phyloP scores from a whole-genome alignment of 1,140 invertebrate species.

The Zophobas atratus region DNA sequence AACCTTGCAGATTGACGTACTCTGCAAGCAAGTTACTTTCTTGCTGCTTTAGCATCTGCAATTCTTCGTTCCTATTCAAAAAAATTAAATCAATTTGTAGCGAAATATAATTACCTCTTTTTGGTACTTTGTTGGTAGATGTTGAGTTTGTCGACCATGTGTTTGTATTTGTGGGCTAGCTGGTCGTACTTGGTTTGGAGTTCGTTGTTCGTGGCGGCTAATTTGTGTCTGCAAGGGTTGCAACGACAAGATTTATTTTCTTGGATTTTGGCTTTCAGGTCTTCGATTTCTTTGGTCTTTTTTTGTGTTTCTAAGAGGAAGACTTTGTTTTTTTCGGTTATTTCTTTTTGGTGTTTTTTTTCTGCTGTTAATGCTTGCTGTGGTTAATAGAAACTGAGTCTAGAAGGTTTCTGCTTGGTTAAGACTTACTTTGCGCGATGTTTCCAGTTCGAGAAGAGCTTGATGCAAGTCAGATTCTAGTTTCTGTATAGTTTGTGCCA shows the following conservation, averaged over 20 bases:
- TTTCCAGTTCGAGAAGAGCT: neutral
- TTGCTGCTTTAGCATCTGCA: slow-evolving; percentile 11
- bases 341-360: slow-evolving; percentile 50
- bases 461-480: too few relatives aligned
- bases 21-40: slow-evolving; percentile 1
- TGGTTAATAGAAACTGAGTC: too few relatives aligned
- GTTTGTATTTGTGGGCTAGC: neutral
- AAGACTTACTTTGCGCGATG: slow-evolving; percentile 44
- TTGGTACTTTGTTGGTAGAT: neutral
- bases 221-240: neutral
- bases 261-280: slow-evolving; percentile 53
- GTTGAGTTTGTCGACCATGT: neutral
- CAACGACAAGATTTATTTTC: slow-evolving; percentile 35
- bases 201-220: neutral
- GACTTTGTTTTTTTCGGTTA: slow-evolving; percentile 42
- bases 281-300: slow-evolving; percentile 45
- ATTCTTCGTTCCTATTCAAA: neutral
- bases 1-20: neutral
- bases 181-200: slow-evolving; percentile 1
- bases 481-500: too few relatives aligned
- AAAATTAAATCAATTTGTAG: neutral
- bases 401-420: too few relatives aligned
- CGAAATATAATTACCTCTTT: neutral
- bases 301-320: slow-evolving; percentile 48
- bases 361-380: slow-evolving; percentile 14